Evolutionary conservation across 2,797 vertebrate genomes (phyloP).

Genomic region (Ceryle rudis): DNA sequence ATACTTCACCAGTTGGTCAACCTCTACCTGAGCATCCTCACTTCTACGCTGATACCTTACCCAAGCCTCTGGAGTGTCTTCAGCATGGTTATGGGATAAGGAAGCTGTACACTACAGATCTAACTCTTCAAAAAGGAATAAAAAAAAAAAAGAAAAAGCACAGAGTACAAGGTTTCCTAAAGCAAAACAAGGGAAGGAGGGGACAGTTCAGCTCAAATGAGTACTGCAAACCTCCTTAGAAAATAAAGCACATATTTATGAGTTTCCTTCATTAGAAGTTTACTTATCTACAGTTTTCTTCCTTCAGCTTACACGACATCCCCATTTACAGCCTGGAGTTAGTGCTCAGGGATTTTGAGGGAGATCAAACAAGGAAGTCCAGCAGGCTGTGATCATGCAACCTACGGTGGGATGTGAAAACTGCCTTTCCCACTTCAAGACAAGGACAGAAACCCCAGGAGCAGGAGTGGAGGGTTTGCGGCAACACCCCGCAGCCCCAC

Average conservation of each 20-base stretch:
- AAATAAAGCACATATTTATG: neutral
- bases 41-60: too few relatives aligned
- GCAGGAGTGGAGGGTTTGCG: neutral
- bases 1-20: neutral
- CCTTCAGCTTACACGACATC: accelerated
- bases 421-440: neutral
- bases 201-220: neutral
- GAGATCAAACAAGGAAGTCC: neutral
- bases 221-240: neutral
- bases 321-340: neutral
- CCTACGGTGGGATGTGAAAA: neutral
- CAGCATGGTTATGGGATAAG: neutral
- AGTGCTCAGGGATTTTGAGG: neutral
- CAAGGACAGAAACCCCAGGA: neutral
- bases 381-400: neutral
- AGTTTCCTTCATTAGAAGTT: neutral
- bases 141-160: neutral
- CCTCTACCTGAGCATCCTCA: neutral
- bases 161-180: neutral
- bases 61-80: neutral
- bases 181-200: neutral
- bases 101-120: neutral
- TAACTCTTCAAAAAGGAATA: neutral
- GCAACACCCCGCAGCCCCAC: accelerated
- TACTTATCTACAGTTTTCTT: accelerated